Evolutionary conservation across 1,140 invertebrate species (phyloP).

Genomic region (Bicyclus anynana): DNA sequence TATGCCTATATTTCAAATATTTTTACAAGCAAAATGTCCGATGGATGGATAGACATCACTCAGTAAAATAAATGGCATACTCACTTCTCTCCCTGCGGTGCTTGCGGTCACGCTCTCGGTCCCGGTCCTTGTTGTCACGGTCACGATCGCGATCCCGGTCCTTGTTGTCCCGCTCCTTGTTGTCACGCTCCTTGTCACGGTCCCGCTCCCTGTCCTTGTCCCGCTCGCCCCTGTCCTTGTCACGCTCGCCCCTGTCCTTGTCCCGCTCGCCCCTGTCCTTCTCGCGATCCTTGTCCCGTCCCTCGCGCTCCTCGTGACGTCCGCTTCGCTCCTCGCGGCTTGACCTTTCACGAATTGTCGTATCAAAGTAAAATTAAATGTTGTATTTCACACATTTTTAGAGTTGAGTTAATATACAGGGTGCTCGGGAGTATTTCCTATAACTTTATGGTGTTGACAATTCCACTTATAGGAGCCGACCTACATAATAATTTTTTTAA

Average conservation of each 20-base stretch:
- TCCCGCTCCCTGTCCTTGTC: slow-evolving; percentile 38
- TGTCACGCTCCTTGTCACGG: slow-evolving; percentile 31
- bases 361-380: neutral
- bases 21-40: too few relatives aligned
- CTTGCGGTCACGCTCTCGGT: slow-evolving; percentile 54
- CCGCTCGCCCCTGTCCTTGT: slow-evolving; percentile 23
- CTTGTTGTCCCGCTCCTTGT: slow-evolving; percentile 20
- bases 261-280: slow-evolving; percentile 37
- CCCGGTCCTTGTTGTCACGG: slow-evolving; percentile 29
- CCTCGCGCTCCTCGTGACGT: slow-evolving; percentile 44
- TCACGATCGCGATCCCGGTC: slow-evolving; percentile 22
- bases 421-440: too few relatives aligned
- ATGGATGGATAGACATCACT: too few relatives aligned
- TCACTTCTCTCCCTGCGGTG: slow-evolving; percentile 62
- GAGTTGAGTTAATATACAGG: too few relatives aligned
- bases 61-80: slow-evolving; percentile 18
- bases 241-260: slow-evolving; percentile 32
- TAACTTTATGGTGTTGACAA: too few relatives aligned
- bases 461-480: too few relatives aligned
- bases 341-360: slow-evolving; percentile 24
- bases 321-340: slow-evolving; percentile 43
- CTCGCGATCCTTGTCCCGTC: slow-evolving; percentile 31
- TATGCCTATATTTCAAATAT: too few relatives aligned
- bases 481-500: too few relatives aligned
- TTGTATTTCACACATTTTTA: too few relatives aligned